phyloP scores from a whole-genome alignment of 1,140 invertebrate species.

The Hypothenemus hampei region DNA sequence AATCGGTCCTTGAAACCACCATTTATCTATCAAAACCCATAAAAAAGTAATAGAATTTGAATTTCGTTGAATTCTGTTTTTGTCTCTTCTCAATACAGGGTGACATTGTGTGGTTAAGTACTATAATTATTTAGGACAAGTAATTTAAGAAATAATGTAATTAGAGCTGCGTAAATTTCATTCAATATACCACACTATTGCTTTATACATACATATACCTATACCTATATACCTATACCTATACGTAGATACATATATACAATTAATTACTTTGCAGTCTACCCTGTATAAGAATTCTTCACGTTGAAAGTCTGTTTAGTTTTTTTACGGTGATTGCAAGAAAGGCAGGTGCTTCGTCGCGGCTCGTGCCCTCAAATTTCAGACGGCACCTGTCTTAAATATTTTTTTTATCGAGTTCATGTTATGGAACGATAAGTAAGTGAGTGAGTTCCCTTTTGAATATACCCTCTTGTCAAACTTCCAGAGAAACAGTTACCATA shows the following conservation, averaged over 20 bases:
- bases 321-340: not conserved
- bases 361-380: constrained; percentile 10
- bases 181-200: not conserved
- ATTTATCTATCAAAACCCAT: too few relatives aligned
- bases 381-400: constrained; percentile 1
- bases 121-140: too few relatives aligned
- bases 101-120: too few relatives aligned
- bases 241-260: too few relatives aligned
- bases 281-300: not conserved
- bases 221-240: too few relatives aligned
- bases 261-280: not conserved
- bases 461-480: too few relatives aligned
- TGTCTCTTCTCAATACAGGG: too few relatives aligned
- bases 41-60: too few relatives aligned
- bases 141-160: not conserved
- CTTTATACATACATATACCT: too few relatives aligned
- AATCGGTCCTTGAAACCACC: too few relatives aligned
- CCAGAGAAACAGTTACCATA: not conserved
- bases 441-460: not conserved
- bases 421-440: constrained; percentile 8
- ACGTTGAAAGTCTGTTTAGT: not conserved
- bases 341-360: constrained; percentile 6
- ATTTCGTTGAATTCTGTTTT: too few relatives aligned
- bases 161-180: not conserved
- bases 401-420: constrained; percentile 5